Conservation (phyloP, 2,797 vertebrate species). For the Delichon dasypus region DNA sequence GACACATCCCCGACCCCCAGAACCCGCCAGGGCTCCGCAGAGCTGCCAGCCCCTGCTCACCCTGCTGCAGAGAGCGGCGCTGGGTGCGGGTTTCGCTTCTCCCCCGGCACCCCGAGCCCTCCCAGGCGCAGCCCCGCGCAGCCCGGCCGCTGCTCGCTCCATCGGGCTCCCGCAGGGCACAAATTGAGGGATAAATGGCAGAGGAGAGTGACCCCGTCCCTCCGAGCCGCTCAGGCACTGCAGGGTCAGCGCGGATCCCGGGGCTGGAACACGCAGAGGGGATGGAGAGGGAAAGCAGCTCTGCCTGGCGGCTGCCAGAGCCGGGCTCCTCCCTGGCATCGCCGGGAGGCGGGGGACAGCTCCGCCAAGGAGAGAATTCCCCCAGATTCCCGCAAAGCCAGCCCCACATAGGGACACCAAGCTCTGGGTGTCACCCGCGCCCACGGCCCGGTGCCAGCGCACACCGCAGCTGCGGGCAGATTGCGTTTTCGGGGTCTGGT, state of each 20-base stretch:
- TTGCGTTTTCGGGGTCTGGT: not conserved
- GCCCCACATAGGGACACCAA: not conserved
- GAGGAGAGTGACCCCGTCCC: not conserved
- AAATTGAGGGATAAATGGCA: not conserved
- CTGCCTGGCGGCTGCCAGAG: not conserved
- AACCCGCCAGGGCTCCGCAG: not conserved
- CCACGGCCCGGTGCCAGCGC: not conserved
- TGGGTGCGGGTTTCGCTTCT: not conserved
- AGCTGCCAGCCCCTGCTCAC: not conserved
- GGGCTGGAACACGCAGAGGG: fast-evolving
- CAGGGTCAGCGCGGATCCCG: not conserved
- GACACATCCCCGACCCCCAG: not conserved
- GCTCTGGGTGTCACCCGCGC: not conserved
- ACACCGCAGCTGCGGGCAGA: not conserved
- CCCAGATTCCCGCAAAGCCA: not conserved
- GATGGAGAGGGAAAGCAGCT: not conserved
- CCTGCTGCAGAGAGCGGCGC: not conserved
- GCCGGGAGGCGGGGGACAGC: too few species aligned
- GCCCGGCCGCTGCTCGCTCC: not conserved
- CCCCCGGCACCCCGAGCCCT: not conserved
- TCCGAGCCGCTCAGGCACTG: not conserved
- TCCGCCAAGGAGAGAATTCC: not conserved
- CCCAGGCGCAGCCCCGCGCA: not conserved
- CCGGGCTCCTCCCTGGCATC: not conserved
- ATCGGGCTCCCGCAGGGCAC: not conserved